Evolutionary conservation across 1,140 invertebrate species (phyloP).

Genomic region (Diorhabda sublineata): DNA sequence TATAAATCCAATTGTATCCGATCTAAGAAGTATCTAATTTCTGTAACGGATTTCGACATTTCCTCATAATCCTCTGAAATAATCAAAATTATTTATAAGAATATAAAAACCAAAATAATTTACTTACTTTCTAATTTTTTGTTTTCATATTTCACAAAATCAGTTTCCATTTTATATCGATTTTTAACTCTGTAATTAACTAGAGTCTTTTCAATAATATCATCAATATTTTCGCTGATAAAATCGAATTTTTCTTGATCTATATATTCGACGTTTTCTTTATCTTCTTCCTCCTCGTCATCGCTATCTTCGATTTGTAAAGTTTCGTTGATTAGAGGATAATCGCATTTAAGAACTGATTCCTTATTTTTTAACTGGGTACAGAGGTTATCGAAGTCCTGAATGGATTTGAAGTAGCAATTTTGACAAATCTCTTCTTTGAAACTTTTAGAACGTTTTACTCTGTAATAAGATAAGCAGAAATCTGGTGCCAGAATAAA

Average conservation of each 20-base stretch:
- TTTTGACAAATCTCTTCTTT: conserved; percentile 49
- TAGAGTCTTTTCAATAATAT: conserved; percentile 48
- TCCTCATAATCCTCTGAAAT: conserved; percentile 24
- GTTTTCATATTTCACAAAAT: conserved; percentile 29
- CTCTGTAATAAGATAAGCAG: conserved; percentile 51
- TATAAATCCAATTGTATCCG: conserved; percentile 39
- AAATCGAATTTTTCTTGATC: conserved; percentile 44
- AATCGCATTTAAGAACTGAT: conserved; percentile 48
- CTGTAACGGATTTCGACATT: conserved; percentile 25
- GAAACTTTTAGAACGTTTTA: conserved; percentile 48
- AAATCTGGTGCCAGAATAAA: conserved; percentile 51
- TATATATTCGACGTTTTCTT: conserved; percentile 37
- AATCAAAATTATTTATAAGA: neutral
- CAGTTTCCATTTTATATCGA: conserved; percentile 42
- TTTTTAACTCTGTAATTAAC: conserved; percentile 49
- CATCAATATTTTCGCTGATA: conserved; percentile 49
- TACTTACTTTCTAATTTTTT: conserved; percentile 26
- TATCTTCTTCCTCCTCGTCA: conserved; percentile 48
- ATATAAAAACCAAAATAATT: conserved; percentile 3
- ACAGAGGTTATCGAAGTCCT: conserved; percentile 42
- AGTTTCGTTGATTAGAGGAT: conserved; percentile 51
- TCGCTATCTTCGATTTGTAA: conserved; percentile 56
- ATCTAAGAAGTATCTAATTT: conserved; percentile 32
- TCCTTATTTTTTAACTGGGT: conserved; percentile 44
- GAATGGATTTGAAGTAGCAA: conserved; percentile 48